Conservation (phyloP, 2,113 vertebrate genomes). For the Hydropotes inermis region DNA sequence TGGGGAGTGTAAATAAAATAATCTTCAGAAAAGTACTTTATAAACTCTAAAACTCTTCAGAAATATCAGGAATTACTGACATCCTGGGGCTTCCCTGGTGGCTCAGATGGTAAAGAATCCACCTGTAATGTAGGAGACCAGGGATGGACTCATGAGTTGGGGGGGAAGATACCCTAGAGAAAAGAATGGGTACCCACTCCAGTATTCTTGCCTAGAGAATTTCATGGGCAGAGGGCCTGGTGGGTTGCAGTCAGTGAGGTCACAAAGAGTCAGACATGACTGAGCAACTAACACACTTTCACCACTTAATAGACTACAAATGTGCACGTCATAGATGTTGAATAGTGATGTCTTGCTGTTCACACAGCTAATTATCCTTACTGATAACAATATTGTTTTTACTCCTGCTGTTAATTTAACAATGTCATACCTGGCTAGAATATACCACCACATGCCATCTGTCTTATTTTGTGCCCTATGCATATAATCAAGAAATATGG, state of each 20-base stretch:
- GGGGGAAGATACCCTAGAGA: neutral
- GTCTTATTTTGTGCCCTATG: neutral
- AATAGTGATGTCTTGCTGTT: neutral
- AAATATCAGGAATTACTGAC: neutral
- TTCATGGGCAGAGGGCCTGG: neutral
- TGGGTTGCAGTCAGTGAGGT: neutral
- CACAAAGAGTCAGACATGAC: neutral
- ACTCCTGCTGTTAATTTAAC: neutral
- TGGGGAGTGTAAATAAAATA: neutral
- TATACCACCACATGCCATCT: neutral
- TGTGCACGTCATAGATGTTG: neutral
- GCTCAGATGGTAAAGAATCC: neutral
- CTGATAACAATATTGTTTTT: neutral
- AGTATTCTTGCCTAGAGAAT: neutral
- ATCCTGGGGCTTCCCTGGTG: neutral
- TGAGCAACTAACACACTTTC: neutral
- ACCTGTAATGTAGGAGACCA: neutral
- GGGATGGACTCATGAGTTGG: neutral
- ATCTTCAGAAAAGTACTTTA: neutral
- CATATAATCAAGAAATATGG: neutral
- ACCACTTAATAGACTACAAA: neutral
- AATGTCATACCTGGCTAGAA: neutral
- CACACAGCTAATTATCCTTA: neutral
- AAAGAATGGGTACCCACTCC: neutral
- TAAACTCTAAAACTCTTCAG: neutral